These are phyloP conservation scores for Gibbula magus DNA, from an alignment of 2,888 invertebrate species.

Conservation along the genomic window DNA sequence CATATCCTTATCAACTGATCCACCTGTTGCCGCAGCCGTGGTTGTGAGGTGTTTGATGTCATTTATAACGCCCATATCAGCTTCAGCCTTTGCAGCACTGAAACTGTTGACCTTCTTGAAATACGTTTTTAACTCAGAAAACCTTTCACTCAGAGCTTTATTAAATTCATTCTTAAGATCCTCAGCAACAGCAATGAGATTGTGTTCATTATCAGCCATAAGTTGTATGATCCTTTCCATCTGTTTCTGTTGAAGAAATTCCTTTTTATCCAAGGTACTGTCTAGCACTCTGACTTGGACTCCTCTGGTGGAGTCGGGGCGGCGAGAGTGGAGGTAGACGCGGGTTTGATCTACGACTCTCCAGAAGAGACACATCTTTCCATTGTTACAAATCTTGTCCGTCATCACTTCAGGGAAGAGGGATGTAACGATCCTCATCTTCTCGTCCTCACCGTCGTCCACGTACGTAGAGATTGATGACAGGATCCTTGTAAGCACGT, in stretches of 20 bases:
- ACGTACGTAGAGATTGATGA: neutral
- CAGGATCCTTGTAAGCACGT: neutral
- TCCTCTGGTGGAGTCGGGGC: neutral
- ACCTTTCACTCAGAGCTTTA: neutral
- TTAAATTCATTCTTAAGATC: conserved; percentile 2
- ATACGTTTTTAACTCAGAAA: conserved; percentile 11
- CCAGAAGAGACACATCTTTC: conserved; percentile 14
- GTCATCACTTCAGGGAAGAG: neutral
- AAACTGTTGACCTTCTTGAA: neutral
- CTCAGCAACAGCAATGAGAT: neutral
- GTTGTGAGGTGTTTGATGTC: neutral
- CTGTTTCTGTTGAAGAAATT: conserved; percentile 6
- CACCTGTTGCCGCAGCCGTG: neutral
- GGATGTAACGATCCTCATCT: neutral
- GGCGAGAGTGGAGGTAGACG: neutral
- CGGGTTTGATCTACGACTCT: conserved; percentile 5
- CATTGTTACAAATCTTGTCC: conserved; percentile 9
- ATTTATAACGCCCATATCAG: neutral
- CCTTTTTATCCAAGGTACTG: neutral
- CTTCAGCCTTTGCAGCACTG: neutral
- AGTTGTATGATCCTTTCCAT: conserved; percentile 3
- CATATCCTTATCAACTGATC: neutral
- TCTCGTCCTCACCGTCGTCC: conserved; percentile 3
- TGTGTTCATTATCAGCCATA: neutral
- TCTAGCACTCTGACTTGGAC: neutral